Percentiles rank a stretch among this genome's conserved stretches.
These are phyloP conservation scores for Saguinus midas DNA, from an alignment of 2,113 vertebrate species.

Conservation along the genomic window DNA sequence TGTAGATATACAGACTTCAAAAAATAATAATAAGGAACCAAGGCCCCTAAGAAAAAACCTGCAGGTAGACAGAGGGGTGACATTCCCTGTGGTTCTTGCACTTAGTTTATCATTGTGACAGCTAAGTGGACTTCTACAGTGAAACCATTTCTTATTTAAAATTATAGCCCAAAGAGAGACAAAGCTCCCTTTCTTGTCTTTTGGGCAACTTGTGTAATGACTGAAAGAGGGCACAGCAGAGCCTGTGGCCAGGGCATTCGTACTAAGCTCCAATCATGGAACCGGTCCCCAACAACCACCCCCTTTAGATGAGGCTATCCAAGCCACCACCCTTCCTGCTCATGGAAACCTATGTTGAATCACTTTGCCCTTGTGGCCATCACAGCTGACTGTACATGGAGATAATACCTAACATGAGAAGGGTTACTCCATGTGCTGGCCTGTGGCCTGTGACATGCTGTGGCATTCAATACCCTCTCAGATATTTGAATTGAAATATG, in stretches of 20 bases:
- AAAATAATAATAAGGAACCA: background rate
- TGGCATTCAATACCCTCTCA: background rate
- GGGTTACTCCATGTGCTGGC: background rate
- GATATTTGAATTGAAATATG: background rate
- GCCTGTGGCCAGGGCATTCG: background rate
- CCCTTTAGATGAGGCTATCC: background rate
- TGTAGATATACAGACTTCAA: background rate
- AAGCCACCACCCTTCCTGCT: background rate
- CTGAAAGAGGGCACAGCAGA: background rate
- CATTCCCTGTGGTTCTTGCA: background rate
- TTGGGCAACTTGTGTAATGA: background rate
- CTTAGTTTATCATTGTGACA: background rate
- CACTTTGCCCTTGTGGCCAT: background rate
- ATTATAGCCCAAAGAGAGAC: background rate
- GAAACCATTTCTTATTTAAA: background rate
- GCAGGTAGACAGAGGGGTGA: background rate
- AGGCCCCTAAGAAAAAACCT: background rate
- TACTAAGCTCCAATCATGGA: rapidly evolving
- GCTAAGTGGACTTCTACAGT: background rate
- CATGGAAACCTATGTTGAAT: background rate
- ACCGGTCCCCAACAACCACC: too few species aligned
- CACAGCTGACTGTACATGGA: background rate
- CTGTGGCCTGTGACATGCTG: background rate
- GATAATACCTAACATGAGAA: too few species aligned
- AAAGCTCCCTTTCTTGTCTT: background rate